Evolutionary conservation across 2,797 vertebrate genomes (phyloP).

Genomic region (Sternarchorhynchus goeldii): DNA sequence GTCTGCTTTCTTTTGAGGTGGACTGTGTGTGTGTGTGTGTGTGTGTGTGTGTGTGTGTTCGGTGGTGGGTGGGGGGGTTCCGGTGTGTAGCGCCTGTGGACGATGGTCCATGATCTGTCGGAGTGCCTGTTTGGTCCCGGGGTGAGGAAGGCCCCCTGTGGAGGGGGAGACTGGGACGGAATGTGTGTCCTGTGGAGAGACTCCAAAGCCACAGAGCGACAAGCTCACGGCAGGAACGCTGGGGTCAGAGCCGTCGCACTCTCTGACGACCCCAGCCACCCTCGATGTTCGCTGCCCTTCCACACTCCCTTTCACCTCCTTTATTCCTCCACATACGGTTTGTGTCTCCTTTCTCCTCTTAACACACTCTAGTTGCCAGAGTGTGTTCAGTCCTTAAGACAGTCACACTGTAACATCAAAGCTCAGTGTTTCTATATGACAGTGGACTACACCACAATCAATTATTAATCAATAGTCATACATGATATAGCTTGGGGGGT

Average conservation of each 20-base stretch:
- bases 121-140: conserved; percentile 46
- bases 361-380: background rate
- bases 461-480: no score
- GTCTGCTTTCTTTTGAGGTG: conserved; percentile 49
- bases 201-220: conserved; percentile 42
- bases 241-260: conserved; percentile 50
- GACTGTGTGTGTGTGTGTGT: conserved; percentile 28
- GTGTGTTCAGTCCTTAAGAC: conserved; percentile 10
- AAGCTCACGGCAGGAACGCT: conserved; percentile 53
- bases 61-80: conserved; percentile 25
- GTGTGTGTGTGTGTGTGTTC: conserved; percentile 28
- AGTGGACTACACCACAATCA: no score
- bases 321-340: background rate
- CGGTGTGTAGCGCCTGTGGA: conserved; percentile 32
- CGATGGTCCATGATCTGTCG: conserved; percentile 52
- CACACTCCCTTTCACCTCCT: conserved; percentile 12
- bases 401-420: background rate
- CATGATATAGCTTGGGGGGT: no score
- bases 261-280: conserved; percentile 30
- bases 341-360: conserved; percentile 17
- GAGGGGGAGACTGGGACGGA: conserved; percentile 40
- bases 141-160: conserved; percentile 53
- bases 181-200: conserved; percentile 53
- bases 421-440: no score
- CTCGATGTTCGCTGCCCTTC: conserved; percentile 30